A percentile compares a stretch with the other conserved stretches of the same genome.
Evolutionary conservation across 2,888 invertebrate genomes (phyloP).

Genomic region (Conops quadrifasciatus): DNA sequence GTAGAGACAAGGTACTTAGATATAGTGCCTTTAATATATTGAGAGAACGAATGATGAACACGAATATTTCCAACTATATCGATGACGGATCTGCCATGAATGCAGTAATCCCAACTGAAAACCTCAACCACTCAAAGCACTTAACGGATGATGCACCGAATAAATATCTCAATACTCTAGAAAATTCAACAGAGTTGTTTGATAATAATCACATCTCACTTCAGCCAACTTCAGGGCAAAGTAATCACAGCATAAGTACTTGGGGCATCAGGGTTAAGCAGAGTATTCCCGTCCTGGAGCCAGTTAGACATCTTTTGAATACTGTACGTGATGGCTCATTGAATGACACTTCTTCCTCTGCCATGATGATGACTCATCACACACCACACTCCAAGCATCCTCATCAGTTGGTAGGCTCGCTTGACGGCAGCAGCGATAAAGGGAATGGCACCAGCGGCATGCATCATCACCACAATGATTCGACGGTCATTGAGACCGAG

Average conservation of each 20-base stretch:
- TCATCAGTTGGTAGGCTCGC: conserved; percentile 48
- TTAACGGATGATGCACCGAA: conserved; percentile 51
- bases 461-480: conserved; percentile 45
- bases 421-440: conserved; percentile 3
- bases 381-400: conserved; percentile 42
- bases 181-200: conserved; percentile 45
- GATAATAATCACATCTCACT: conserved; percentile 42
- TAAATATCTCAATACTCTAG: conserved; percentile 49
- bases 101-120: conserved; percentile 26
- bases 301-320: conserved; percentile 59
- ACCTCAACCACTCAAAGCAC: conserved; percentile 22
- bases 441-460: conserved; percentile 44
- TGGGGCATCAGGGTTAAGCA: conserved; percentile 54
- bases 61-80: conserved; percentile 44
- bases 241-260: conserved; percentile 32
- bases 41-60: conserved; percentile 40
- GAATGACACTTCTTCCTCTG: conserved; percentile 48
- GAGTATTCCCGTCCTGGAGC: conserved; percentile 57
- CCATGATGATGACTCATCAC: not conserved
- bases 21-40: conserved; percentile 47
- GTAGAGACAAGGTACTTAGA: conserved; percentile 41
- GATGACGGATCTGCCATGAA: not conserved
- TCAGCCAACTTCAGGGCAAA: conserved; percentile 46
- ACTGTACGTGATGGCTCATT: conserved; percentile 58
- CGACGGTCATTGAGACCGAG: conserved; percentile 58